These are phyloP conservation scores for Subacronicta megacephala DNA, from an alignment of 2,888 invertebrate species.

Conservation along the genomic window DNA sequence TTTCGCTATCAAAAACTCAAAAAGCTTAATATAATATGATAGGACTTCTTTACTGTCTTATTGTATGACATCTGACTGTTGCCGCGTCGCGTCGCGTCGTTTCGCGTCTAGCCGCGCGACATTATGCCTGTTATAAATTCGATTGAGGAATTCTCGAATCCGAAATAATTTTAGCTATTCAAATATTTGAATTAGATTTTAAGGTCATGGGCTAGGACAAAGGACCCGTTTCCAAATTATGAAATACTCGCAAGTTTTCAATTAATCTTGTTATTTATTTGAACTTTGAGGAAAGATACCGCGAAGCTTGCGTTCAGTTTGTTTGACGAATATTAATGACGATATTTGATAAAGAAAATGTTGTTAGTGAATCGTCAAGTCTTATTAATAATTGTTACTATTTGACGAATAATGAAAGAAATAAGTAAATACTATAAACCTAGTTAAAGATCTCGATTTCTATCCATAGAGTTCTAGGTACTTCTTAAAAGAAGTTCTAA, in stretches of 20 bases:
- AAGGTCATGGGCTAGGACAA: slow-evolving; percentile 41
- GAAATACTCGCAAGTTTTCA: slow-evolving; percentile 30
- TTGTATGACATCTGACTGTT: neutral
- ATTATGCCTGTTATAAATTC: slow-evolving; percentile 43
- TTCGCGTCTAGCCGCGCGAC: slow-evolving; percentile 9
- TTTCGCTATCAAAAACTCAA: too few relatives aligned
- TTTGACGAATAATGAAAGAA: too few relatives aligned
- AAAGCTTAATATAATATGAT: neutral
- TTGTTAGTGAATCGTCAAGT: neutral
- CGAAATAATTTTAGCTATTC: slow-evolving; percentile 39
- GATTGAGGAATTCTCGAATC: slow-evolving; percentile 45
- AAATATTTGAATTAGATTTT: slow-evolving; percentile 52
- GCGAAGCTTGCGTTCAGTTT: slow-evolving; percentile 6
- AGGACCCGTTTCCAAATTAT: slow-evolving; percentile 32
- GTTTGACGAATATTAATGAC: slow-evolving; percentile 6
- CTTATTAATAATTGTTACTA: neutral
- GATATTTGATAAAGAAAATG: slow-evolving; percentile 7
- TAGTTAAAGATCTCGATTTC: too few relatives aligned
- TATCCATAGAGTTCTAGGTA: neutral
- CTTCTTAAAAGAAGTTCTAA: slow-evolving; percentile 11
- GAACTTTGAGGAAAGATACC: slow-evolving; percentile 6
- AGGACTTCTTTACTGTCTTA: neutral
- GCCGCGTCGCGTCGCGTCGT: slow-evolving; percentile 5
- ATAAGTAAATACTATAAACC: neutral
- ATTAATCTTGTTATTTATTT: slow-evolving; percentile 31